Evolutionary conservation across 2,888 invertebrate species (phyloP).

Genomic region (Scaptomyza tumidula): DNA sequence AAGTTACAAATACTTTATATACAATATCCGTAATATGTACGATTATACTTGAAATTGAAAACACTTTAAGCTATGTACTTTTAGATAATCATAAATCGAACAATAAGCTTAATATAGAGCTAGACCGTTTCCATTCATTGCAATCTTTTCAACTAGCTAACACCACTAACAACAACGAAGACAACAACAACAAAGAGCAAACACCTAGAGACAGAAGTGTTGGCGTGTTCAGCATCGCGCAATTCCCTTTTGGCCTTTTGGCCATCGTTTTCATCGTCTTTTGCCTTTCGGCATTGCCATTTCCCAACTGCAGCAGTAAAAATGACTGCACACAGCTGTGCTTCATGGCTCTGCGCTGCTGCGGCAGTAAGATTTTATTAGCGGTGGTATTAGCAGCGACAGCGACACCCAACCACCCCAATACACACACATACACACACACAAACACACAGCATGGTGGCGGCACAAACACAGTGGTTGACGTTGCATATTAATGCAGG

Average conservation of each 20-base stretch:
- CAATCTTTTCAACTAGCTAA: conserved; percentile 42
- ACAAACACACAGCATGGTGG: neutral
- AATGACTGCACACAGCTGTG: conserved; percentile 81
- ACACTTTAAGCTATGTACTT: neutral
- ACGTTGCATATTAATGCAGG: conserved; percentile 80
- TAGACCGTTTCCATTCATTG: conserved; percentile 18
- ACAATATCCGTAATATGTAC: too few species aligned
- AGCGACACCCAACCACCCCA: conserved; percentile 36
- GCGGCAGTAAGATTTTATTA: conserved; percentile 80
- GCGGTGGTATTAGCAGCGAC: conserved; percentile 80
- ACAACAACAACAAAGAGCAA: neutral
- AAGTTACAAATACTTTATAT: too few species aligned
- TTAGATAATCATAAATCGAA: conserved; percentile 25
- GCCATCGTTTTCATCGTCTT: conserved; percentile 40
- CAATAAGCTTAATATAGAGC: conserved; percentile 13
- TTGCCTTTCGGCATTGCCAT: conserved; percentile 47
- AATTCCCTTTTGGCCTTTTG: conserved; percentile 48
- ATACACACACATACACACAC: neutral
- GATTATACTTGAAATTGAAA: neutral
- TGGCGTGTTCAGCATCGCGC: neutral
- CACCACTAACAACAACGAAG: neutral
- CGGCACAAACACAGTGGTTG: conserved; percentile 63
- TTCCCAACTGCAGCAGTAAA: conserved; percentile 75
- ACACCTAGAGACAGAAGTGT: neutral
- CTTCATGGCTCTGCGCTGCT: conserved; percentile 73